Percentiles rank a stretch among this genome's conserved stretches.
These are phyloP conservation scores for Anthopleura xanthogrammica DNA, from an alignment of 92 coral and sea anemone species.

Conservation along the genomic window DNA sequence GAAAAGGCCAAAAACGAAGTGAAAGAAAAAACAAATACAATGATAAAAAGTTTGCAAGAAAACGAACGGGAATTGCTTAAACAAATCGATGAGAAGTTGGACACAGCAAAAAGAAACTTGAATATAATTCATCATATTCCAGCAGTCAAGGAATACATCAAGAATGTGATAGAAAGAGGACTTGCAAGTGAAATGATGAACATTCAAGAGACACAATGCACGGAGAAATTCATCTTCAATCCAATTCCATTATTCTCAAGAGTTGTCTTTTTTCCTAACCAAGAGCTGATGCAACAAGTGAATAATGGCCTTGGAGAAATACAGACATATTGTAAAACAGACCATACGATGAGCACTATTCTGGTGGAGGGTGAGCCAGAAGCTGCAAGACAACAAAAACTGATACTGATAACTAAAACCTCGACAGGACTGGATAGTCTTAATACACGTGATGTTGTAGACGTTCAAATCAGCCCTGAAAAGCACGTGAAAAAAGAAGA, in stretches of 20 bases:
- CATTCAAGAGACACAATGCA: conserved; percentile 17
- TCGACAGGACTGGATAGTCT: not conserved
- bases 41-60: conserved; percentile 3
- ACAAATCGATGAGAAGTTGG: conserved; percentile 8
- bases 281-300: conserved; percentile 8
- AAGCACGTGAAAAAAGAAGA: conserved; percentile 11
- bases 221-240: conserved; percentile 1
- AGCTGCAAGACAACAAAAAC: conserved; percentile 8
- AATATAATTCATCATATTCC: conserved; percentile 13
- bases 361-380: conserved; percentile 7
- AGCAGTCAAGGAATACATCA: conserved; percentile 22
- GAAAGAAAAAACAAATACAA: not conserved
- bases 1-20: conserved; percentile 19
- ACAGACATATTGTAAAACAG: not conserved
- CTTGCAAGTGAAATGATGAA: conserved; percentile 25
- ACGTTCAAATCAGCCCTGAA: conserved; percentile 17
- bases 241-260: not conserved
- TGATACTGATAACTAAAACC: not conserved
- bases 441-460: not conserved
- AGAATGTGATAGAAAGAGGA: conserved; percentile 4
- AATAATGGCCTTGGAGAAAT: conserved; percentile 14
- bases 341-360: conserved; percentile 8
- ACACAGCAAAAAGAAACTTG: conserved; percentile 4
- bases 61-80: conserved; percentile 16
- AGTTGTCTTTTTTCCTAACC: conserved; percentile 11